These are phyloP conservation scores for Alsophila aescularia DNA, from an alignment of 2,888 invertebrate species.

Conservation along the genomic window DNA sequence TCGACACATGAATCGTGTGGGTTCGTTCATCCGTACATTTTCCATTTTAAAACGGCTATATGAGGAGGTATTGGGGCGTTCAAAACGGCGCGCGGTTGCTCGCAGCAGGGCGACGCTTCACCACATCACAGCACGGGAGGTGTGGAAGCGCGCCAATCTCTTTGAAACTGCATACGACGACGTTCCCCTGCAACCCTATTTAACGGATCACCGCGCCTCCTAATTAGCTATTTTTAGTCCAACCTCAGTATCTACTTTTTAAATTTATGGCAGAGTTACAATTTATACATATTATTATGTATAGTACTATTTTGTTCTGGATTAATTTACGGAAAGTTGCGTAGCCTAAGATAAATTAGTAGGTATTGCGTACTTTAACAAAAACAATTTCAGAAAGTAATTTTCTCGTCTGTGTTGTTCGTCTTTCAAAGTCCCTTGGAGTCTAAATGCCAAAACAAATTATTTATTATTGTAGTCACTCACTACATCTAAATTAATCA, in stretches of 20 bases:
- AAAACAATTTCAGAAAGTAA: neutral
- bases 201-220: constrained; percentile 67
- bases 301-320: neutral
- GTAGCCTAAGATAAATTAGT: neutral
- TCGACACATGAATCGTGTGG: constrained; percentile 19
- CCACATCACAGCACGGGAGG: constrained; percentile 44
- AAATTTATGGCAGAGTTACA: neutral
- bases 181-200: constrained; percentile 49
- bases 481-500: too few relatives aligned
- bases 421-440: constrained; percentile 16
- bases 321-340: neutral
- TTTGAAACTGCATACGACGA: constrained; percentile 65
- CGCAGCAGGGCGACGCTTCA: constrained; percentile 39
- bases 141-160: constrained; percentile 57
- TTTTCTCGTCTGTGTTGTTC: constrained; percentile 1
- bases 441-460: neutral
- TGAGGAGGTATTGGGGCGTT: constrained; percentile 37
- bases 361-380: neutral
- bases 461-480: too few relatives aligned
- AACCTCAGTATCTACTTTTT: neutral
- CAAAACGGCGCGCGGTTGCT: constrained; percentile 32
- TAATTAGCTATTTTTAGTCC: constrained; percentile 60
- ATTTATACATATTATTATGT: neutral
- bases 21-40: constrained; percentile 26
- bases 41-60: constrained; percentile 29